Base-by-base conservation (phyloP, 2,113 vertebrate species). In the Dendropsophus ebraccatus region DNA sequence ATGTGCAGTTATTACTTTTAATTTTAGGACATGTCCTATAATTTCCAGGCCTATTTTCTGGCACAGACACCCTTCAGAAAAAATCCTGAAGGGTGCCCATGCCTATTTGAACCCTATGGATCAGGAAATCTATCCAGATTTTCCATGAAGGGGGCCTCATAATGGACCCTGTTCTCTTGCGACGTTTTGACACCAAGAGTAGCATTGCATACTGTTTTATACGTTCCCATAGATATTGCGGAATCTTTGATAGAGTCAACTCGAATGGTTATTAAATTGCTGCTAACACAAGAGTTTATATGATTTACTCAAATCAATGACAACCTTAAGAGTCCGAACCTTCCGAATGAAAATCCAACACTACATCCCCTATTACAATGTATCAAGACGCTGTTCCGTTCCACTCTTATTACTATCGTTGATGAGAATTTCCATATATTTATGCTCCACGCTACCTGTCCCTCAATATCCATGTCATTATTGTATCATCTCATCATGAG, bases 401-500 rank as follows among this genome's bases (percentile, higher is more conserved):
- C 73, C 47, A 19, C 5, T 17, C 30, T 17, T 30, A 49, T 16
- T 76, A 17, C 12, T 76, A 11, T 25, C 9, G 10, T 6, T 13
- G 45, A 49, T 74, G 72, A 30, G 47, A 76, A 28, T 49, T 7
- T 30, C 25, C 14, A 9, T 30, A 2, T 76, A 52, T 17, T 50
- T 50, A 12, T 52, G 13, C 47, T 70, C 67, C 35, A 21, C 35
- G 32, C 13, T 76, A 49, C 47, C 47, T 49, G 45, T 76, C 47
- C 25, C n/a, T 19, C 47, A 50, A 76, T 49, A 12, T 45, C 70
- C 70, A 13, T 75, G 50, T 79, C 76, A 35, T 23, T 17, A 79
- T 58, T 79, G 76, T 79, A 56, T 79, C 52, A 37, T 79, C 50
- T 79, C 32, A 58, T 79, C 76, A 79, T 32, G 52, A 41, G 45